Conservation (phyloP, 2,113 vertebrate genomes). For the Todiramphus saurophagus region DNA sequence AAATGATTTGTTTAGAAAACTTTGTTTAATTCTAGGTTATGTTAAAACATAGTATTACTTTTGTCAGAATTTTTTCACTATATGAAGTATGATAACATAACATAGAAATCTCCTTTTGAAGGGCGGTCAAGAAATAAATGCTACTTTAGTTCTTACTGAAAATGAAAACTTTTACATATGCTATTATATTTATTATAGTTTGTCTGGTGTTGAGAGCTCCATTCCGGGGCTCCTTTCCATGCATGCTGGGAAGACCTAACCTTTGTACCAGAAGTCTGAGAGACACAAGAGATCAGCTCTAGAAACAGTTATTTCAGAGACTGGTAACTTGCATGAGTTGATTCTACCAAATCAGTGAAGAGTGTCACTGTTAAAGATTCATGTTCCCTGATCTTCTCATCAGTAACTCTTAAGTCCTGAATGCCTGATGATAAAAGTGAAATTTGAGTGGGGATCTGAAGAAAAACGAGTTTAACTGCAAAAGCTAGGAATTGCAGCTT, state of each 20-base stretch:
- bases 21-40: neutral
- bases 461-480: conserved; percentile 23
- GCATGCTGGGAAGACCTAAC: neutral
- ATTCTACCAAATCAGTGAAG: neutral
- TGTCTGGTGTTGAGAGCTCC: neutral
- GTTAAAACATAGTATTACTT: neutral
- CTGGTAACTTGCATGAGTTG: neutral
- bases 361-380: conserved; percentile 32
- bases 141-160: neutral
- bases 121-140: neutral
- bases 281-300: neutral
- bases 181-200: neutral
- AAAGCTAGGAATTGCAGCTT: neutral
- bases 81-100: neutral
- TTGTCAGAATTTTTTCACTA: neutral
- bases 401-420: neutral
- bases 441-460: conserved; percentile 7
- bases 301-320: neutral
- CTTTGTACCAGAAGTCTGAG: neutral
- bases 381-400: conserved; percentile 26
- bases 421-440: conserved; percentile 34
- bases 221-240: neutral
- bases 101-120: neutral
- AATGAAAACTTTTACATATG: neutral
- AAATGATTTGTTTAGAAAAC: neutral